These are phyloP conservation scores for Phengaris alcon DNA, from an alignment of 2,888 invertebrate genomes.

Conservation along the genomic window DNA sequence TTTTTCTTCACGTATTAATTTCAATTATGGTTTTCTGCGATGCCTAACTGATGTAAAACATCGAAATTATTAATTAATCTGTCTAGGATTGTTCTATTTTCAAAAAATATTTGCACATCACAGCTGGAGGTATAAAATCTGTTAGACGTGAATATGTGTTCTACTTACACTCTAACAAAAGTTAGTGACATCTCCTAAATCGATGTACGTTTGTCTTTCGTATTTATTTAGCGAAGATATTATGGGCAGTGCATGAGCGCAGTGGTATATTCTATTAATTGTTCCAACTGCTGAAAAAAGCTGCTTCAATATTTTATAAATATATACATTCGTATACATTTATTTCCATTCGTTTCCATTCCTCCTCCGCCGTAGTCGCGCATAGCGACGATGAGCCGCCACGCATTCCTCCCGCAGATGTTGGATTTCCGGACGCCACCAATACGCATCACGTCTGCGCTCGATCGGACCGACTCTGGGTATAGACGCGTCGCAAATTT, in stretches of 20 bases:
- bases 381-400: too few species aligned
- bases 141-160: background rate
- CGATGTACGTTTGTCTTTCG: background rate
- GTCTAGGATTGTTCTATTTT: background rate
- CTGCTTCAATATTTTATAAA: too few species aligned
- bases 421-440: too few species aligned
- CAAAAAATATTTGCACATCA: background rate
- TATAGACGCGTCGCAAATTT: too few species aligned
- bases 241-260: background rate
- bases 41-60: background rate
- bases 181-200: slow-evolving; percentile 8
- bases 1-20: background rate
- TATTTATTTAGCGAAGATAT: background rate
- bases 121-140: background rate
- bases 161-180: background rate
- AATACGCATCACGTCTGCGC: too few species aligned
- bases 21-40: background rate
- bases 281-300: too few species aligned
- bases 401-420: too few species aligned
- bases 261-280: too few species aligned
- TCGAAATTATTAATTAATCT: background rate
- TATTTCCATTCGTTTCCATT: too few species aligned
- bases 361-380: too few species aligned
- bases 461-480: too few species aligned
- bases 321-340: too few species aligned